Evolutionary conservation across 2,113 vertebrate species (phyloP).

Genomic region (Phalacrocorax brasilianus): DNA sequence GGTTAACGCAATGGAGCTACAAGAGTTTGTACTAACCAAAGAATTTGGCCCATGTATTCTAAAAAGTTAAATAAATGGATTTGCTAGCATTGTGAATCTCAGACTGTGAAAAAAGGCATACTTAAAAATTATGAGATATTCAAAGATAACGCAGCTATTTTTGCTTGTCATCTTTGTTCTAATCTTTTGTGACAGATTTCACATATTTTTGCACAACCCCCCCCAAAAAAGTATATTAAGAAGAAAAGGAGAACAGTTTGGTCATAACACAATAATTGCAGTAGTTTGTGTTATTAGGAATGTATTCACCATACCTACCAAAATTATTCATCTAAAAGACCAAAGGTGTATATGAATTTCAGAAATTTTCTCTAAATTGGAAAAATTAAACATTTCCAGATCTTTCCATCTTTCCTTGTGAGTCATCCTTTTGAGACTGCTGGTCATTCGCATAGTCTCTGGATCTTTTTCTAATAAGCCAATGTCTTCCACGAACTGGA

Average conservation of each 20-base stretch:
- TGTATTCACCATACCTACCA: fast-evolving
- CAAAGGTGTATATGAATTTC: neutral
- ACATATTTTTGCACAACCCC: neutral
- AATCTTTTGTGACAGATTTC: neutral
- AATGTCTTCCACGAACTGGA: neutral
- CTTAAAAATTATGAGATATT: neutral
- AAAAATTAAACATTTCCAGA: neutral
- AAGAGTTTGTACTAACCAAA: neutral
- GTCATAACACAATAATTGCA: neutral
- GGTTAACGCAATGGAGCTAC: neutral
- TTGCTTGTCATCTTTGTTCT: neutral
- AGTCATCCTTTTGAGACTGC: neutral
- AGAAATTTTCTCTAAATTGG: neutral
- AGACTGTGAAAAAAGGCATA: neutral
- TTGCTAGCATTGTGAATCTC: neutral
- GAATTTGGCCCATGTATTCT: neutral
- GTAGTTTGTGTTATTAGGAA: neutral
- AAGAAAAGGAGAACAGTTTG: neutral
- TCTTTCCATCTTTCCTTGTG: neutral
- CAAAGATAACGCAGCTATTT: neutral
- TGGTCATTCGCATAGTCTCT: neutral
- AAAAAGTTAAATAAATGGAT: neutral
- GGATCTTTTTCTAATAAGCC: neutral
- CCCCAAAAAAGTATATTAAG: neutral
- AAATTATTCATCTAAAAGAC: neutral